A percentile compares a stretch with the other conserved stretches of the same genome.
phyloP scores from a whole-genome alignment of 2,113 vertebrate species.

The Stegostoma tigrinum region DNA sequence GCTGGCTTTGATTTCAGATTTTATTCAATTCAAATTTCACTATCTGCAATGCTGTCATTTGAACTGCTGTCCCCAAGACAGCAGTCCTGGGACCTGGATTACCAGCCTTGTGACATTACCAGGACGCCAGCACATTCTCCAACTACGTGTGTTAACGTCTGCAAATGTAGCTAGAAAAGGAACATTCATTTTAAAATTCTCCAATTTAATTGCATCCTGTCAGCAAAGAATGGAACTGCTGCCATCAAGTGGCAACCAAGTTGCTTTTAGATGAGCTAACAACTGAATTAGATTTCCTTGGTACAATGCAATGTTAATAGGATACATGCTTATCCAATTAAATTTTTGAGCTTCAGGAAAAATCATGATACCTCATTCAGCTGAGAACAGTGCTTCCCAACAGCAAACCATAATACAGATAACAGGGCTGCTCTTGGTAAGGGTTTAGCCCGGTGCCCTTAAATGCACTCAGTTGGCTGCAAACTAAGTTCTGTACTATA shows the following conservation, averaged over 20 bases:
- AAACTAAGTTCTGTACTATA: background rate
- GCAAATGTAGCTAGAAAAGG: too few species aligned
- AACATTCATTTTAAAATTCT: background rate
- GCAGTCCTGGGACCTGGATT: too few species aligned
- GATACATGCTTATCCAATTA: background rate
- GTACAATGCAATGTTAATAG: background rate
- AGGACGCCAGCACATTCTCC: too few species aligned
- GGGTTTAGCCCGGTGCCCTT: background rate
- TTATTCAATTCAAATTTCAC: too few species aligned
- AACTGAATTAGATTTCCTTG: background rate
- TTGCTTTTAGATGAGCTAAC: background rate
- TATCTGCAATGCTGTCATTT: too few species aligned
- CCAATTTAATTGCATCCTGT: background rate
- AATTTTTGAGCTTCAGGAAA: background rate
- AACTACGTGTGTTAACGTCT: background rate
- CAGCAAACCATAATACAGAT: background rate
- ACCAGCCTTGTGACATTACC: too few species aligned
- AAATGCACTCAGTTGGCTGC: background rate
- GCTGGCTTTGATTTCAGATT: too few species aligned
- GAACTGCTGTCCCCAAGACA: too few species aligned
- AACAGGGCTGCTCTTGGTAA: background rate
- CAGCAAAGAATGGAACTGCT: background rate
- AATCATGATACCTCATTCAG: background rate
- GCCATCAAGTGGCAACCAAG: conserved; percentile 6
- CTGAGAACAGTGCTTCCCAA: background rate